phyloP scores from a whole-genome alignment of 2,888 invertebrate genomes.

The Pachycephus smyrnensis region DNA sequence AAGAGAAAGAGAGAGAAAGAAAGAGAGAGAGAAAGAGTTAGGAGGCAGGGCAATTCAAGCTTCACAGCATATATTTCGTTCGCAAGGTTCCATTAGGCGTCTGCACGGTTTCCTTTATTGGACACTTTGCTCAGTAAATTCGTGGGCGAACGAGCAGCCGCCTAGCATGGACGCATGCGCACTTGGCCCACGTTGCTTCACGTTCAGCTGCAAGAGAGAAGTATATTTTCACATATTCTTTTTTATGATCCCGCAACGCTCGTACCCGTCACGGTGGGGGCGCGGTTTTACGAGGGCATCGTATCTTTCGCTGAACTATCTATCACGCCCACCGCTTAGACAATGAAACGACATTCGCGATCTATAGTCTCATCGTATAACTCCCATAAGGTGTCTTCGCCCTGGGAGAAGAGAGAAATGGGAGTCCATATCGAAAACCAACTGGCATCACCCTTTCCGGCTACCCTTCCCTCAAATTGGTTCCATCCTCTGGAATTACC shows the following conservation, averaged over 20 bases:
- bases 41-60: background rate
- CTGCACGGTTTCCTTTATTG: background rate
- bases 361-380: background rate
- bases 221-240: background rate
- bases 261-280: background rate
- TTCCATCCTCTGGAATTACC: background rate
- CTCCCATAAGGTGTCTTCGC: background rate
- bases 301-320: background rate
- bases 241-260: background rate
- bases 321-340: background rate
- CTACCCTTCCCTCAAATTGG: background rate
- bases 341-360: background rate
- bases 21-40: background rate
- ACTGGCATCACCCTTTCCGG: background rate
- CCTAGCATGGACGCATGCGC: background rate
- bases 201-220: background rate
- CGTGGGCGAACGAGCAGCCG: background rate
- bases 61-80: background rate
- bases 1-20: background rate
- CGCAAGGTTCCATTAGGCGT: background rate
- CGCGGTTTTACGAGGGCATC: background rate
- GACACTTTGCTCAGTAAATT: background rate
- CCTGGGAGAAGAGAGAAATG: background rate
- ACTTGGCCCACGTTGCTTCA: background rate
- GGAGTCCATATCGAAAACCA: background rate